Base-by-base conservation (phyloP, 2,888 invertebrate genomes). In the Cryptocheilus praepositus region DNA sequence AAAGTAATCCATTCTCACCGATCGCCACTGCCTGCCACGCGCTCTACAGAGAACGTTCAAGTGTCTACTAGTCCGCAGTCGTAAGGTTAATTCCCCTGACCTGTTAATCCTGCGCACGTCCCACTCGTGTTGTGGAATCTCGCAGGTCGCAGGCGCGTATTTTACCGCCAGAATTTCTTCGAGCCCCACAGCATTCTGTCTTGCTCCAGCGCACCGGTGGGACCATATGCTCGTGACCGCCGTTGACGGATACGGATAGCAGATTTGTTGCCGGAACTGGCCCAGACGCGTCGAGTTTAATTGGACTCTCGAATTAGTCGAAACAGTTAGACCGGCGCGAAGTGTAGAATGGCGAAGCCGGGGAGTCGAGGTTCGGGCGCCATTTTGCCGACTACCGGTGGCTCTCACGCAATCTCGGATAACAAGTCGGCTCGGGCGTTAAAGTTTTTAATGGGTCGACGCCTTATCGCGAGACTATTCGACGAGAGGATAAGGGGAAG, bases 391-490 rank as follows among this genome's bases (percentile, higher is more conserved):
- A 64, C 25, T 62, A 58, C 45, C 57, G 44, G 22, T 43, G 52
- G 56, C 44, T 21, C 67, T 61, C 69, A 64, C 58, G 61, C 64
- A 67, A 74, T 75, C 72, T 70, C 61, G 72, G 71, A 62, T 66
- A 74, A 67, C 70, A 64, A 72, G 72, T 62, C 65, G 57, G 58
- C 58, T 46, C 54, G 58, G 65, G 54, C 61, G 73, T 67, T 73
- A 59, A 71, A 77, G 61, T 77, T 72, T 77, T 77, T 77, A 75
- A 75, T 70, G 61, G 71, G 60, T 49, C 70, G 67, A 36, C 68
- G 74, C 56, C 73, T 71, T 76, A 76, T 76, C 75, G 64, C 69
- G 52, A 58, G 49, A 53, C 65, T 67, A 68, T 71, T 71, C 64
- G 70, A 52, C 60, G 57, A 60, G 63, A 75, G 69, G 55, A 43